These are phyloP conservation scores for Macquaria ambigua DNA, from an alignment of 2,113 vertebrate genomes.

Conservation along the genomic window DNA sequence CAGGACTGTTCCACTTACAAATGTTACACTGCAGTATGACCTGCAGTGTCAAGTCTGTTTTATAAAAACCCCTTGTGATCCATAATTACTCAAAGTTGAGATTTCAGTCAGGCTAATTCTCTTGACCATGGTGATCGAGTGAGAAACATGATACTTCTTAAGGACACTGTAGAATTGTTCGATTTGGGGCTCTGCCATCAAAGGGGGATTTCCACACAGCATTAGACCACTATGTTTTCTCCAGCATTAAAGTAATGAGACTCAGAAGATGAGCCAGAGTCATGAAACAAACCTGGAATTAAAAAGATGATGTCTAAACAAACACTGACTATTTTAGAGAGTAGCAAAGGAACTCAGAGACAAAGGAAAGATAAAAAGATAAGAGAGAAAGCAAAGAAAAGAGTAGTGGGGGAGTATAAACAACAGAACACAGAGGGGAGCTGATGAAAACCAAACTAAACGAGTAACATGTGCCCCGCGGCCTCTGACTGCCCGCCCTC, in stretches of 20 bases:
- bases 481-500: conserved; percentile 64
- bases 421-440: conserved; percentile 72
- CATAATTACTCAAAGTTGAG: conserved; percentile 44
- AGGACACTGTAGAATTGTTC: conserved; percentile 68
- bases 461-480: conserved; percentile 74
- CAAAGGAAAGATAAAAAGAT: conserved; percentile 70
- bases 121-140: conserved; percentile 42
- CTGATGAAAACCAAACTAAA: conserved; percentile 79
- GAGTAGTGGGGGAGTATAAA: conserved; percentile 68
- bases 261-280: conserved; percentile 56
- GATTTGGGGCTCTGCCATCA: conserved; percentile 68
- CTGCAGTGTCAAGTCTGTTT: background rate
- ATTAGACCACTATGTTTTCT: conserved; percentile 60
- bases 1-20: conserved; percentile 9
- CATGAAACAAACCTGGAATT: conserved; percentile 71
- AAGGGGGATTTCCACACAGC: conserved; percentile 75
- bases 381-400: conserved; percentile 57
- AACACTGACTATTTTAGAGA: conserved; percentile 61
- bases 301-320: conserved; percentile 70
- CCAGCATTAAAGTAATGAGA: conserved; percentile 61
- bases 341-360: conserved; percentile 54
- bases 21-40: background rate
- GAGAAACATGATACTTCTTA: conserved; percentile 64
- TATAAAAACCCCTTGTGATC: conserved; percentile 9
- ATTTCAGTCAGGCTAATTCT: conserved; percentile 48